phyloP scores from a whole-genome alignment of 2,113 vertebrate genomes.

The Brachyistius frenatus region DNA sequence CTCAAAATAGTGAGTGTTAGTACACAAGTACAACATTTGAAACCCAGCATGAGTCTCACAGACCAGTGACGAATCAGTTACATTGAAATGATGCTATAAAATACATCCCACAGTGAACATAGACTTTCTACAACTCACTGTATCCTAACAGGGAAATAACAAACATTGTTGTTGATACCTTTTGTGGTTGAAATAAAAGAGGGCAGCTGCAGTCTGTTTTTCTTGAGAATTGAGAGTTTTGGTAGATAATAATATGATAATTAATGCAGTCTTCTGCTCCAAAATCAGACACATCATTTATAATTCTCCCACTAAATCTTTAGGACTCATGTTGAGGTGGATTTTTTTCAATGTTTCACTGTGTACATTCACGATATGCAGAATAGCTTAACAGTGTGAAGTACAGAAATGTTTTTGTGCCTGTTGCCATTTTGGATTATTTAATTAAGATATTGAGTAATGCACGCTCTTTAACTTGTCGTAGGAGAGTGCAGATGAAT shows the following conservation, averaged over 20 bases:
- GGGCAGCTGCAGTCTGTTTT: background rate
- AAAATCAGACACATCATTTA: background rate
- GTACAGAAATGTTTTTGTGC: background rate
- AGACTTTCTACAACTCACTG: background rate
- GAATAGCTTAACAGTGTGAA: background rate
- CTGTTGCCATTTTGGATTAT: conserved; percentile 19
- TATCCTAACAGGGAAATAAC: background rate
- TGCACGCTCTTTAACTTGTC: conserved; percentile 11
- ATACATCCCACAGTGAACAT: background rate
- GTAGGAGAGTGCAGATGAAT: conserved; percentile 12
- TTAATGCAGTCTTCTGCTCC: too few species aligned
- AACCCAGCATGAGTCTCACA: background rate
- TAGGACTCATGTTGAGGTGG: background rate
- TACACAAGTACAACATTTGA: too few species aligned
- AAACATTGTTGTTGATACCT: background rate
- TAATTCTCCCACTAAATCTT: background rate
- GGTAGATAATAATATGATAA: too few species aligned
- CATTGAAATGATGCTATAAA: background rate
- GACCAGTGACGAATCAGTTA: too few species aligned
- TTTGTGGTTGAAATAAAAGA: background rate
- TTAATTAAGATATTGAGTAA: conserved; percentile 26
- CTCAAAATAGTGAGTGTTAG: too few species aligned
- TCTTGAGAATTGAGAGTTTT: background rate
- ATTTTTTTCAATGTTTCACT: background rate
- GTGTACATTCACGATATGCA: background rate